A percentile compares a stretch with the other conserved stretches of the same genome.
Evolutionary conservation across 2,113 vertebrate genomes (phyloP).

Genomic region (Danio rerio): GRCz12tu NC_133195.1:24724001-24724500

Average conservation of each 20-base stretch:
- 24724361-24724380: not conserved
- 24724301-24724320: slow-evolving; percentile 32
- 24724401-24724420: not conserved
- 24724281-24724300: not conserved
- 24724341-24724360: not conserved
- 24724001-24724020: too few species aligned
- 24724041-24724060: too few species aligned
- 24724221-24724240: not conserved
- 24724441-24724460: slow-evolving; percentile 30
- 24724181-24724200: too few species aligned
- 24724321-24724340: not conserved
- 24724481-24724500: slow-evolving; percentile 38
- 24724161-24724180: too few species aligned
- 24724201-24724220: too few species aligned
- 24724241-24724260: not conserved
- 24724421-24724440: slow-evolving; percentile 10
- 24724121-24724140: too few species aligned
- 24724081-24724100: too few species aligned
- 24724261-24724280: not conserved
- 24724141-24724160: too few species aligned
- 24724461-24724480: slow-evolving; percentile 20
- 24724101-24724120: too few species aligned
- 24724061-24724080: too few species aligned
- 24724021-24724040: too few species aligned
- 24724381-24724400: not conserved